Percentiles rank a stretch among this genome's conserved stretches.
These are phyloP conservation scores for Anabas testudineus DNA, from an alignment of 2,797 vertebrate species.

Conservation along the genomic window DNA sequence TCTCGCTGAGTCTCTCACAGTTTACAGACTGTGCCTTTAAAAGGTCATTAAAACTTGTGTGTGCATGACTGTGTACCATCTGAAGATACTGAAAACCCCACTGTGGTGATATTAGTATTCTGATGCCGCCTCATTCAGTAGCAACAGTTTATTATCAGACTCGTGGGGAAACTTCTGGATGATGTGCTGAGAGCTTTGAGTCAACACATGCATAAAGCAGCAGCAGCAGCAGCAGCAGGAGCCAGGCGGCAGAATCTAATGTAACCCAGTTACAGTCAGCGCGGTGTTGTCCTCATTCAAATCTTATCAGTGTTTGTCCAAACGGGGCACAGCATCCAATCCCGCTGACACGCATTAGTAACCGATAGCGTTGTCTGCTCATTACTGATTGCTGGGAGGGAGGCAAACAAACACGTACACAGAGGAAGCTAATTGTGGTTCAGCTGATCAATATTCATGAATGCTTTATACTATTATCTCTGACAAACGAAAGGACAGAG, in stretches of 20 bases:
- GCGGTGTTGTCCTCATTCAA: conserved; percentile 17
- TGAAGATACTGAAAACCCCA: not conserved
- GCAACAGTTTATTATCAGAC: conserved; percentile 31
- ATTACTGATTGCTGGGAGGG: not conserved
- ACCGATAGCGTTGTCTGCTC: conserved; percentile 12
- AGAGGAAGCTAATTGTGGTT: conserved; percentile 40
- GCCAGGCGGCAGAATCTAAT: not conserved
- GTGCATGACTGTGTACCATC: not conserved
- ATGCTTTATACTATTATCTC: conserved; percentile 25
- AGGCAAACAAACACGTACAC: conserved; percentile 30
- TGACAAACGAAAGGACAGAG: not conserved
- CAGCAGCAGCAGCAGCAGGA: conserved; percentile 10
- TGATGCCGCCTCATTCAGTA: not conserved
- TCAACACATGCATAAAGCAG: conserved; percentile 5
- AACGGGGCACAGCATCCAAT: not conserved
- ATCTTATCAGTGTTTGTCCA: conserved; percentile 47
- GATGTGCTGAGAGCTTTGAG: conserved; percentile 20
- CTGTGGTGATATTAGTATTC: conserved; percentile 7
- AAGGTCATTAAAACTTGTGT: not conserved
- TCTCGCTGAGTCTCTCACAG: no score
- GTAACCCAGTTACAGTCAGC: not conserved
- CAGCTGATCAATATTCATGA: conserved; percentile 58
- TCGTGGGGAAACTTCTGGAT: conserved; percentile 35
- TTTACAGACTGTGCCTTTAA: not conserved
- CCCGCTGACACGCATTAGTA: conserved; percentile 25